Evolutionary conservation across 1,140 invertebrate species (phyloP), one percentile per base, ranked within the genome.

Genomic region (Polypedilum pembai): DNA sequence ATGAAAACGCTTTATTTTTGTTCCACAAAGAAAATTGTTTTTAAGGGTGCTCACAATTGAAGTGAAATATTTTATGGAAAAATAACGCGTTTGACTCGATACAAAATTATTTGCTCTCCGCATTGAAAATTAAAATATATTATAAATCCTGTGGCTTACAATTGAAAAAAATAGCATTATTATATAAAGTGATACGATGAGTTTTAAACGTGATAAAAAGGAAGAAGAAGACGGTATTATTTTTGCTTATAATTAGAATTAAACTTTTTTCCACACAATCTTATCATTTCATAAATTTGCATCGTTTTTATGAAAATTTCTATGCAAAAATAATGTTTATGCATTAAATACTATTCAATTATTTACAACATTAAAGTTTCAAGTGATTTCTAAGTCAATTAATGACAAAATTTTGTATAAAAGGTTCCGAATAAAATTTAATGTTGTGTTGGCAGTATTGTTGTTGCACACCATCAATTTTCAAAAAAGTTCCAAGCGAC

Each of bases 161-260:
- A n/a, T 56, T 74, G 12, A 33, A 73, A 75, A 24, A 76, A 74
- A 41, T 63, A 41, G 65, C 20, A 72, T 69, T 69, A 66, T 73
- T 75, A 20, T 10, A 7, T 20, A 20, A 18, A 69, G 17, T 69
- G 20, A 18, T 8, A 20, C 5, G 17, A 65, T 24, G 33, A 76
- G 76, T 40, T 72, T 77, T 66, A 73, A 75, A 72, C 77, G 15
- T 72, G 74, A 75, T 56, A 75, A 75, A 63, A 40, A 40, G 24
- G 41, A 66, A 74, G 72, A 73, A 74, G 78, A 77, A 24, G 20
- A 56, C 75, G 73, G 73, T 78, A 76, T 69, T 75, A 73, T 33
- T 33, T 33, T 33, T 41, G 8, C 74, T 75, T 76, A 76, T 75
- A 76, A 78, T 74, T 21, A 17, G 33, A 18, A 73, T 17, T 33